Conservation (phyloP, 37 sponge, comb jelly and placozoan genomes). For the Hormiphora californensis region DNA sequence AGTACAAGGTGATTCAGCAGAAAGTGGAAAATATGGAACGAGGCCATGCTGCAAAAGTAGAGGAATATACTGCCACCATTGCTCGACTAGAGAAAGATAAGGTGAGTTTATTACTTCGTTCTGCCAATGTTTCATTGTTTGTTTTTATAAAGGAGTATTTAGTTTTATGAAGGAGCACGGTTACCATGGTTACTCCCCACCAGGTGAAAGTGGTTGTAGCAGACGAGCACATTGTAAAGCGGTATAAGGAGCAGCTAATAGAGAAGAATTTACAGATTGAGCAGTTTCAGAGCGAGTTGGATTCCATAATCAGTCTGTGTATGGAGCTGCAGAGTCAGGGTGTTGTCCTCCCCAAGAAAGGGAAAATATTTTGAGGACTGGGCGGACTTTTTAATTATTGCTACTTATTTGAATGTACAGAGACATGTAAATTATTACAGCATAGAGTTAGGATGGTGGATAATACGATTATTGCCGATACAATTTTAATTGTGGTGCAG, state of each 20-base stretch:
- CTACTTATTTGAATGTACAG: no score
- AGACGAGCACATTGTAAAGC: constrained; percentile 31
- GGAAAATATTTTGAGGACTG: no score
- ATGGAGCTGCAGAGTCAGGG: constrained; percentile 43
- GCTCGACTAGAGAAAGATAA: not conserved
- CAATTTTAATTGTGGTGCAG: no score
- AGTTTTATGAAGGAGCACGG: no score
- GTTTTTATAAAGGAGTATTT: no score
- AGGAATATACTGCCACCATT: not conserved
- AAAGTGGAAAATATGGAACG: constrained; percentile 17
- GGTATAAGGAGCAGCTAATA: constrained; percentile 10
- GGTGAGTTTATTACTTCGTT: no score
- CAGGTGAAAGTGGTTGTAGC: constrained; percentile 45
- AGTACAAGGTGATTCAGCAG: constrained; percentile 34
- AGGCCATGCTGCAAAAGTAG: not conserved
- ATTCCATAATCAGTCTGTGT: constrained; percentile 35
- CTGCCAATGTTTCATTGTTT: no score
- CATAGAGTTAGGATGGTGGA: no score
- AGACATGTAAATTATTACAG: no score
- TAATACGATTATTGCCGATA: no score
- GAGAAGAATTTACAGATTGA: constrained; percentile 49
- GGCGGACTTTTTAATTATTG: no score
- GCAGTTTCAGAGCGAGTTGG: constrained; percentile 31
- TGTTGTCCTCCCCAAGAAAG: not conserved
- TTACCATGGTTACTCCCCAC: no score